These are phyloP conservation scores for Chamaea fasciata DNA, from an alignment of 2,113 vertebrate genomes.

Conservation along the genomic window DNA sequence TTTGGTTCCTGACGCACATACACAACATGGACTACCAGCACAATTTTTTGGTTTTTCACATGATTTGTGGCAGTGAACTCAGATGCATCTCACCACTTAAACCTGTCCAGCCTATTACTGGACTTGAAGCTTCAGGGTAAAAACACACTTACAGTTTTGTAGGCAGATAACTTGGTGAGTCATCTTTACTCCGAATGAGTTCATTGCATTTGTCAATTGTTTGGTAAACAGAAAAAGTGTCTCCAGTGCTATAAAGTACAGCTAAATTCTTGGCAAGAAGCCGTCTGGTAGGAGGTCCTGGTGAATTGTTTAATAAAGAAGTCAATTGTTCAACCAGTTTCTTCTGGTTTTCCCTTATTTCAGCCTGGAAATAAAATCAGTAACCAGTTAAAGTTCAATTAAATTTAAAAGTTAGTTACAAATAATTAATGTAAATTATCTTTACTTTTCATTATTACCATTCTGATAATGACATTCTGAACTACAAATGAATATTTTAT, in stretches of 20 bases:
- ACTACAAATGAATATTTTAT: background rate
- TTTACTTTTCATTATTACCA: background rate
- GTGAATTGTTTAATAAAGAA: constrained; percentile 81
- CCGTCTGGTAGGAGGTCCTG: constrained; percentile 86
- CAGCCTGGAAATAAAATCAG: constrained; percentile 70
- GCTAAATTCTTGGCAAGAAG: constrained; percentile 87
- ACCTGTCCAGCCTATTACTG: background rate
- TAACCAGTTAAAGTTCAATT: background rate
- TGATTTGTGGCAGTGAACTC: background rate
- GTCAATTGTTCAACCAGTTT: constrained; percentile 84
- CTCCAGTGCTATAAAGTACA: constrained; percentile 84
- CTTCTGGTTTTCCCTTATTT: constrained; percentile 86
- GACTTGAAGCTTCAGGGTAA: background rate
- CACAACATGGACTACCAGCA: background rate
- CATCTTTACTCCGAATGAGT: constrained; percentile 92
- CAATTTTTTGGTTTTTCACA: background rate
- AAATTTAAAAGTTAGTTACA: background rate
- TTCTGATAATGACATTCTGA: background rate
- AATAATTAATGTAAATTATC: background rate
- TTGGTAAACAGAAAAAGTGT: constrained; percentile 82
- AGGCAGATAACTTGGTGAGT: constrained; percentile 91
- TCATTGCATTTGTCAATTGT: constrained; percentile 91
- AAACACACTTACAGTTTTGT: constrained; percentile 85
- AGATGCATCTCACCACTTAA: background rate
- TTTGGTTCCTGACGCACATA: background rate